These are phyloP conservation scores for Sebastes diploproa DNA, from an alignment of 2,797 vertebrate genomes.

Conservation along the genomic window DNA sequence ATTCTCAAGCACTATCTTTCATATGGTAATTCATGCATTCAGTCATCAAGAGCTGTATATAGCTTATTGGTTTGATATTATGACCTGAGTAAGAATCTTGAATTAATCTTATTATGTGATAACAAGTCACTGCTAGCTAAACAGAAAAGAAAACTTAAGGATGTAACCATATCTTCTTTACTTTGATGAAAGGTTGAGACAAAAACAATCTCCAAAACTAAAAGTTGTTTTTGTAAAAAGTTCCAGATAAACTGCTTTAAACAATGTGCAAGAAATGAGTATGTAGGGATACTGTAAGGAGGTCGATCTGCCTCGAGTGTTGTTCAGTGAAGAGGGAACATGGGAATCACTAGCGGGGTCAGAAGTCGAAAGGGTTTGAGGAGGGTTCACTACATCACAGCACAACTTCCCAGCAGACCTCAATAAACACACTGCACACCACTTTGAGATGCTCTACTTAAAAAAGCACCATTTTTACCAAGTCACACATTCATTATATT, in stretches of 20 bases:
- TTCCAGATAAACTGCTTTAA: background rate
- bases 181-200: background rate
- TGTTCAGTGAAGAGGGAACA: conserved; percentile 1
- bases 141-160: background rate
- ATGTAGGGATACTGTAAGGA: background rate
- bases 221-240: background rate
- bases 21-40: conserved; percentile 34
- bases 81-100: conserved; percentile 4
- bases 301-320: background rate
- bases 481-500: background rate
- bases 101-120: conserved; percentile 17
- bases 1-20: conserved; percentile 24
- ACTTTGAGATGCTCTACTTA: background rate
- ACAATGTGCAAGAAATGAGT: background rate
- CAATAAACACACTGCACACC: background rate
- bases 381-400: background rate
- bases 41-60: conserved; percentile 12
- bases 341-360: background rate
- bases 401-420: background rate
- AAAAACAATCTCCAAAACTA: background rate
- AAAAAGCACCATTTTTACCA: background rate
- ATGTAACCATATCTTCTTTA: background rate
- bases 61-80: conserved; percentile 18
- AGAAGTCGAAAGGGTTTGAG: background rate
- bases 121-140: background rate